These are phyloP conservation scores for Sciurus niger DNA, from an alignment of 2,113 vertebrate genomes.

Conservation along the genomic window DNA sequence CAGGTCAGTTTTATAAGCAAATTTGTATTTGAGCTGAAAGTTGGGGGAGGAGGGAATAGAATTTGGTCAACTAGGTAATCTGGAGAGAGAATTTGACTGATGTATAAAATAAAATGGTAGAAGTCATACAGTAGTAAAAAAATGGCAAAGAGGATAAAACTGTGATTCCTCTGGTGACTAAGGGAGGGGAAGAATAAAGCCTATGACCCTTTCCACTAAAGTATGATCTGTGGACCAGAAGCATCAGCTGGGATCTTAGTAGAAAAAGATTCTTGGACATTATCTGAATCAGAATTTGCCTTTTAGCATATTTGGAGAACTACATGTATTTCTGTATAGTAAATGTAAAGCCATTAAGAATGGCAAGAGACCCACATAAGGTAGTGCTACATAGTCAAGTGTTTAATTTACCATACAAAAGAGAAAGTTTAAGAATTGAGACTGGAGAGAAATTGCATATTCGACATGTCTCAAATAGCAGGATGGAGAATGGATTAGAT, in stretches of 20 bases:
- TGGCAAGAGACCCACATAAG: not conserved
- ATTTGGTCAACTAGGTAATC: not conserved
- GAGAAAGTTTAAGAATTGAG: not conserved
- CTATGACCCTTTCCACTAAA: not conserved
- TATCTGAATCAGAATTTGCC: not conserved
- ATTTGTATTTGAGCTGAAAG: not conserved
- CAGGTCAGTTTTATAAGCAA: not conserved
- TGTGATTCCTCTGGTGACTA: not conserved
- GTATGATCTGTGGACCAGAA: not conserved
- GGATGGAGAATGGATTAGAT: not conserved
- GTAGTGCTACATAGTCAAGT: not conserved
- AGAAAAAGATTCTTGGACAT: not conserved
- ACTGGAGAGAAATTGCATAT: not conserved
- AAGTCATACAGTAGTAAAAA: not conserved
- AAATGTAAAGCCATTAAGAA: not conserved
- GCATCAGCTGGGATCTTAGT: not conserved
- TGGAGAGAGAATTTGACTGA: not conserved
- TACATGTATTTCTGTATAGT: not conserved
- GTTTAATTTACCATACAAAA: not conserved
- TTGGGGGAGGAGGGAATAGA: constrained; percentile 7
- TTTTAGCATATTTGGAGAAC: constrained; percentile 1
- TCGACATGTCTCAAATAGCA: not conserved
- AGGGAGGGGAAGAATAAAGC: not conserved
- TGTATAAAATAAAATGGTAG: constrained; percentile 37
- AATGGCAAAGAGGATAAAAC: not conserved